These are phyloP conservation scores for Cossypha dichroa DNA, from an alignment of 2,797 vertebrate genomes.

Conservation along the genomic window DNA sequence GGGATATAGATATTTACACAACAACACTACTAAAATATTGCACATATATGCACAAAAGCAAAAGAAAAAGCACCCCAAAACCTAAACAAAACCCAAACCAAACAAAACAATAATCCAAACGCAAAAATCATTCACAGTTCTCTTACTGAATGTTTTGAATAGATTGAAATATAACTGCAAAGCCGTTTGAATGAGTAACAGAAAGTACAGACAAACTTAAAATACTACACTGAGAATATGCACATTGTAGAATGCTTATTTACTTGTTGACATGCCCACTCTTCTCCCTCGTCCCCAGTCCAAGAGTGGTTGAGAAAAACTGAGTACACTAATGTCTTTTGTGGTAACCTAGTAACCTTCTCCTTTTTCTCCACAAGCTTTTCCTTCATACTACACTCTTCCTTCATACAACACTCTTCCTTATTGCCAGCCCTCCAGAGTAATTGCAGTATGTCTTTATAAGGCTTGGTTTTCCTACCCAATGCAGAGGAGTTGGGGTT, in stretches of 20 bases:
- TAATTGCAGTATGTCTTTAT: not conserved
- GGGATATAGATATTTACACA: not conserved
- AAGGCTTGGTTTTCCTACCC: constrained; percentile 60
- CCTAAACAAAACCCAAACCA: not conserved
- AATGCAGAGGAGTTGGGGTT: constrained; percentile 35
- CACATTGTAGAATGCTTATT: not conserved
- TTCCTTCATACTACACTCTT: constrained; percentile 8
- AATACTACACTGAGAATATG: not conserved
- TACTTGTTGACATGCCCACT: not conserved
- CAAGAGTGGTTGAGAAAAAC: not conserved
- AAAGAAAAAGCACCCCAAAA: not conserved
- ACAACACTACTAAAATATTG: not conserved
- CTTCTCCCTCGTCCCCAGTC: not conserved
- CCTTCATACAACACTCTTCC: not conserved
- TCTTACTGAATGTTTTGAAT: not conserved
- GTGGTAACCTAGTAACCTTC: constrained; percentile 41
- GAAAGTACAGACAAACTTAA: not conserved
- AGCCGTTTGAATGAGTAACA: not conserved
- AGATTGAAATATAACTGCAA: not conserved
- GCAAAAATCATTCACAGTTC: not conserved
- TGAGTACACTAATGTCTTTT: not conserved
- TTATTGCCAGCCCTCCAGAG: not conserved
- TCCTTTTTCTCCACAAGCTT: not conserved
- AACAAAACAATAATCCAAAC: not conserved
- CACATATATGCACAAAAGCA: not conserved